Percentiles rank a stretch among this genome's conserved stretches.
phyloP scores from a whole-genome alignment of 2,113 vertebrate species.

The Myxocyprinus asiaticus region DNA sequence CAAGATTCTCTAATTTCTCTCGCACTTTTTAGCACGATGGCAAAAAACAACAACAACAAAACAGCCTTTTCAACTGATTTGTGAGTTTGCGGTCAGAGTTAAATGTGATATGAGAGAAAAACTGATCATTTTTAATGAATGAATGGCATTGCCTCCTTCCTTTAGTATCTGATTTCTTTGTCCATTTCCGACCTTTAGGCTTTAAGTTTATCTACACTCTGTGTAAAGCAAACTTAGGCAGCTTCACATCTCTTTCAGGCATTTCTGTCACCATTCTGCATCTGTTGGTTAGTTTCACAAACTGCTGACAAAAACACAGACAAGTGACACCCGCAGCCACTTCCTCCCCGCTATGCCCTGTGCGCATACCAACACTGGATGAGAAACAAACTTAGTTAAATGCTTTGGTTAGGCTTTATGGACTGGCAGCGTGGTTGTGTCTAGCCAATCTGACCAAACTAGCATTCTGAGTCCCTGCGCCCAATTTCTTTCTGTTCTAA shows the following conservation, averaged over 20 bases:
- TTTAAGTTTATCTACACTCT: no score
- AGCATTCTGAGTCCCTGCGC: not conserved
- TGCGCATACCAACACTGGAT: not conserved
- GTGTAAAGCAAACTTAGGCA: not conserved
- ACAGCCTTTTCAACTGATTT: no score
- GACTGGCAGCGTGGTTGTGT: not conserved
- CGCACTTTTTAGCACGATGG: not conserved
- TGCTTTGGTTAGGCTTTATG: not conserved
- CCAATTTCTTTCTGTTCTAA: slow-evolving; percentile 7
- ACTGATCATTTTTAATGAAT: not conserved
- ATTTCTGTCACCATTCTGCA: slow-evolving; percentile 39
- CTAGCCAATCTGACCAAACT: not conserved
- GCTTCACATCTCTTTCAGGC: slow-evolving; percentile 29
- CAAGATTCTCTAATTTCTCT: not conserved
- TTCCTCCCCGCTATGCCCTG: not conserved
- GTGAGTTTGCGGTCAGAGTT: not conserved
- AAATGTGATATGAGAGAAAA: not conserved
- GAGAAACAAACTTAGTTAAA: not conserved
- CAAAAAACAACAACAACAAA: no score
- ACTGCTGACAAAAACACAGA: slow-evolving; percentile 25
- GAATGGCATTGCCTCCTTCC: no score
- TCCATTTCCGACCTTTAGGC: no score
- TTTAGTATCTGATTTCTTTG: no score
- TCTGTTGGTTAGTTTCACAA: slow-evolving; percentile 22
- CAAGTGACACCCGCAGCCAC: not conserved